Base-by-base conservation (phyloP, 2,113 vertebrate genomes). In the Onychostoma macrolepis region DNA sequence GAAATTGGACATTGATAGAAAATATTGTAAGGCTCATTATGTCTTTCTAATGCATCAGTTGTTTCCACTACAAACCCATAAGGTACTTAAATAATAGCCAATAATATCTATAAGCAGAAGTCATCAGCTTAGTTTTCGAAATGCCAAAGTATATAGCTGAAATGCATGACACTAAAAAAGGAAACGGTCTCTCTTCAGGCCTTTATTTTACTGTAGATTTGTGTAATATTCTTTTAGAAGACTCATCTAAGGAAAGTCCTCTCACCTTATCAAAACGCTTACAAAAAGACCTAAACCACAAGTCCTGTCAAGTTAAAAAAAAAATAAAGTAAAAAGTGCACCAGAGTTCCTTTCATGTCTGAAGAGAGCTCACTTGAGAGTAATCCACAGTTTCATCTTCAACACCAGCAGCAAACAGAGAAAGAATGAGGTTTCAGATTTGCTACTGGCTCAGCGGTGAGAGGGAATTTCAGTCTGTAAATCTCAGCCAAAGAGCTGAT, bases 321-420 rank as follows among this genome's bases (percentile, higher is more conserved):
- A 72, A 69, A 8, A 15, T 30, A 6, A 33, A 65, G 6, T 75
- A 75, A 30, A 78, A 67, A 87, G 58, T 90, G 86, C 87, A 84
- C 84, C 85, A 79, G 85, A 87, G 50, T 86, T 89, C 61, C 87
- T 36, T 85, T 86, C 83, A 89, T 86, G 83, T 88, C 85, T 86
- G 76, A 85, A 76, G 69, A 74, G 83, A 85, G 67, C 28, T 87
- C 82, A 82, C 76, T 86, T 87, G 58, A 90, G 87, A 86, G 84
- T 80, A 69, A 75, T 77, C 43, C 74, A 63, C 56, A 83, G 38
- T 56, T 72, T 65, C 58, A 86, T 80, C 81, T 43, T 61, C 50
- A 67, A 65, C 24, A 76, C 41, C 80, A 77, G 13, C 28, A 50
- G 77, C 77, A 38, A 45, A 81, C 12, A 13, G n/a, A 87, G 36